Percentiles rank a stretch among this genome's conserved stretches.
Evolutionary conservation across 2,888 invertebrate genomes (phyloP).

Genomic region (Mechanitis messenoides): DNA sequence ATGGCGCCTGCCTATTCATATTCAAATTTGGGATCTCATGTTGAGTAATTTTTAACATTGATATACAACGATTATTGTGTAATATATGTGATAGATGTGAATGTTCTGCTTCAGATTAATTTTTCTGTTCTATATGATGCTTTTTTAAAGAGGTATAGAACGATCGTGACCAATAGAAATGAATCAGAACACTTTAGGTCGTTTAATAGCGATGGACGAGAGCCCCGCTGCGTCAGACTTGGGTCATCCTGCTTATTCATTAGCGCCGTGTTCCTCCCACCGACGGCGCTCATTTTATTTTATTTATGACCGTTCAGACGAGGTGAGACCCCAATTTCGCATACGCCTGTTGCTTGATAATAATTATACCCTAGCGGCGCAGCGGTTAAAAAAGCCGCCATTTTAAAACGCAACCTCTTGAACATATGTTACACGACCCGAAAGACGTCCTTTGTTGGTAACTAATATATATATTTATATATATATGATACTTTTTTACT

Average conservation of each 20-base stretch:
- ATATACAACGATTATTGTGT: conserved; percentile 61
- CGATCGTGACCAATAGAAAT: conserved; percentile 33
- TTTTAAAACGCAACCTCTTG: conserved; percentile 51
- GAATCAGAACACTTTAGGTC: conserved; percentile 28
- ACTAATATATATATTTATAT: no score
- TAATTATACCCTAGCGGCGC: conserved; percentile 69
- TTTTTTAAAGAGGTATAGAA: neutral
- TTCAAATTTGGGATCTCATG: conserved; percentile 67
- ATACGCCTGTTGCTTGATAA: conserved; percentile 69
- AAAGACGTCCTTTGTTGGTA: conserved; percentile 4
- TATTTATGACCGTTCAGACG: conserved; percentile 68
- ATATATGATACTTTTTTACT: no score
- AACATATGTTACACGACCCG: conserved; percentile 23
- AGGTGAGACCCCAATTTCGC: conserved; percentile 77
- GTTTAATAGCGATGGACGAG: conserved; percentile 27
- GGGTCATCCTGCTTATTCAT: conserved; percentile 61
- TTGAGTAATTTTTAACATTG: conserved; percentile 71
- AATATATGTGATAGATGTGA: conserved; percentile 59
- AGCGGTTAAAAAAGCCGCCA: conserved; percentile 62
- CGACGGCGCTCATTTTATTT: conserved; percentile 66
- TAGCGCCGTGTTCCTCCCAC: conserved; percentile 70
- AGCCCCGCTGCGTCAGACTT: conserved; percentile 35
- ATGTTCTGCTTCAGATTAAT: conserved; percentile 31
- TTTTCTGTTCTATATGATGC: neutral
- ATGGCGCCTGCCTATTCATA: conserved; percentile 75